Conservation (phyloP, 2,797 vertebrate genomes). For the Sparus aurata region DNA sequence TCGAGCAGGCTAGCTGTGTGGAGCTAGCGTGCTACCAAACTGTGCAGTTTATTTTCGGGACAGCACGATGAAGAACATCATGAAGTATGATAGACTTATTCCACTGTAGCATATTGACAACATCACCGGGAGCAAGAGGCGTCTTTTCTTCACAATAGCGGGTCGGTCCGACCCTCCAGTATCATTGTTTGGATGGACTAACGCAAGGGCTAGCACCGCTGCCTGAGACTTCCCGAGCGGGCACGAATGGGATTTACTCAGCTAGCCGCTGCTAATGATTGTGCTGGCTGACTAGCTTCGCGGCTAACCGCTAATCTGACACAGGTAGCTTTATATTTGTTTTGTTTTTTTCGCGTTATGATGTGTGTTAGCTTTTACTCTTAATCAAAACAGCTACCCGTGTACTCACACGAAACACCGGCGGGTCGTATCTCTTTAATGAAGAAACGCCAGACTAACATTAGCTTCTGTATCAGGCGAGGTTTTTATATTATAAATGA, state of each 20-base stretch:
- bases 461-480: constrained; percentile 21
- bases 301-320: constrained; percentile 76
- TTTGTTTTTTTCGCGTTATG: constrained; percentile 24
- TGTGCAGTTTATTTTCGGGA: constrained; percentile 58
- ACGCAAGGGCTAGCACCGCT: constrained; percentile 58
- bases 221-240: constrained; percentile 60
- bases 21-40: constrained; percentile 69
- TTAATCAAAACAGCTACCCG: neutral
- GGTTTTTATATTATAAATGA: constrained; percentile 54
- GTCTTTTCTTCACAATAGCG: constrained; percentile 13
- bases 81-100: constrained; percentile 41
- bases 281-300: constrained; percentile 69
- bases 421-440: neutral
- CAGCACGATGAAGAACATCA: constrained; percentile 65
- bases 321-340: constrained; percentile 66
- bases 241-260: constrained; percentile 68
- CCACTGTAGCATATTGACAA: constrained; percentile 35
- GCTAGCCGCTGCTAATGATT: constrained; percentile 73
- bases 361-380: neutral
- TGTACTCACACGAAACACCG: neutral
- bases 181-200: constrained; percentile 69
- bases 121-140: constrained; percentile 53
- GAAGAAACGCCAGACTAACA: constrained; percentile 1
- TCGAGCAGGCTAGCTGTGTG: constrained; percentile 56
- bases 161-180: constrained; percentile 30